These are phyloP conservation scores for Protonemura montana DNA, from an alignment of 2,888 invertebrate species.

Conservation along the genomic window DNA sequence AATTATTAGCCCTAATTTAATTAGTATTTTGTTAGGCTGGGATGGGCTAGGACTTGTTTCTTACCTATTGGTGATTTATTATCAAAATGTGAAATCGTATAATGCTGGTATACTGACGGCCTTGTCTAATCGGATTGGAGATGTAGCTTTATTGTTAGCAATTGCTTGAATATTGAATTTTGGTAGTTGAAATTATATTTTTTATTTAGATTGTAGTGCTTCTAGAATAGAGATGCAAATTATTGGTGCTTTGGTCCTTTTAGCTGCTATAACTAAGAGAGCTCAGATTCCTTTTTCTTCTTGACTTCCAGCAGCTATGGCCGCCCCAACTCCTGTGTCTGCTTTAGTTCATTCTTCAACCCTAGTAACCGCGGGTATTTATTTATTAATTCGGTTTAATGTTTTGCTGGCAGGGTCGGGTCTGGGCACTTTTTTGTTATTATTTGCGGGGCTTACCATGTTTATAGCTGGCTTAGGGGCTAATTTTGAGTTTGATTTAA, in stretches of 20 bases:
- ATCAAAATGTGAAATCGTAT: constrained; percentile 72
- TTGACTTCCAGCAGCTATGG: constrained; percentile 2
- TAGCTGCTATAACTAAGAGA: constrained; percentile 76
- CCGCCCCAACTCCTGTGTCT: background rate
- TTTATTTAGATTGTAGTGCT: constrained; percentile 63
- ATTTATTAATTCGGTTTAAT: constrained; percentile 76
- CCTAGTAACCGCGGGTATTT: constrained; percentile 53
- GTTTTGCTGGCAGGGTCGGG: constrained; percentile 59
- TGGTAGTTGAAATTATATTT: constrained; percentile 65
- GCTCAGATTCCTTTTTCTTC: constrained; percentile 60
- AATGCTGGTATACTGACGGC: constrained; percentile 76
- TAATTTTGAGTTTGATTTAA: constrained; percentile 68
- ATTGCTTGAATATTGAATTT: constrained; percentile 67
- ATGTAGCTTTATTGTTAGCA: constrained; percentile 70
- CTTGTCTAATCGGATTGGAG: constrained; percentile 77
- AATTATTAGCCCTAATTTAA: constrained; percentile 73
- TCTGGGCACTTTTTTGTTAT: constrained; percentile 61
- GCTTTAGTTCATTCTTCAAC: constrained; percentile 21
- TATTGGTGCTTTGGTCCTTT: constrained; percentile 60
- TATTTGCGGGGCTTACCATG: background rate
- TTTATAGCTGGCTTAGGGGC: constrained; percentile 63
- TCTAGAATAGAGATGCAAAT: constrained; percentile 58
- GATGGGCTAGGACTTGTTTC: constrained; percentile 77
- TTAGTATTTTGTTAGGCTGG: constrained; percentile 75
- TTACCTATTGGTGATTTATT: constrained; percentile 77